A percentile compares a stretch with the other conserved stretches of the same genome.
phyloP scores from a whole-genome alignment of 1,140 invertebrate species.

The Grapholita molesta region DNA sequence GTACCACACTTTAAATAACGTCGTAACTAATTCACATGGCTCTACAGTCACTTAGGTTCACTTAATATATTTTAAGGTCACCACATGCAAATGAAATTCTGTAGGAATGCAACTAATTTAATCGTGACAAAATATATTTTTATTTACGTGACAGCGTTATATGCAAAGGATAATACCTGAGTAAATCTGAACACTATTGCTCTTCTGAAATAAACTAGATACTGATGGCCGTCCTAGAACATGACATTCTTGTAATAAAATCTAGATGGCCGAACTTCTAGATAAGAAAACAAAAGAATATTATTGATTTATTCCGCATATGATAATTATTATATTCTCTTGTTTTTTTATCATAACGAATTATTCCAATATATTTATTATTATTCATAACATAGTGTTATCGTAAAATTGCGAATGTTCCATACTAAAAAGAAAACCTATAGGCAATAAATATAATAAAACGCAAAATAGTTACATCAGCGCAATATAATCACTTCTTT shows the following conservation, averaged over 20 bases:
- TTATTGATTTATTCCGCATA: background rate
- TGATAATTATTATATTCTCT: background rate
- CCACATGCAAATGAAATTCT: background rate
- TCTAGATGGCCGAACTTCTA: conserved; percentile 47
- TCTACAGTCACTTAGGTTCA: background rate
- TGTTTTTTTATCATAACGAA: background rate
- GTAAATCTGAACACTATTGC: background rate
- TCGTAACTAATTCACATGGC: background rate
- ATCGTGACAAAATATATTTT: background rate
- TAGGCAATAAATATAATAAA: background rate
- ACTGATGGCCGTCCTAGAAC: background rate
- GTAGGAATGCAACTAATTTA: background rate
- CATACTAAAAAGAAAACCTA: background rate
- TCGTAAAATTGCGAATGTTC: too few relatives aligned
- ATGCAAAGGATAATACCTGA: background rate
- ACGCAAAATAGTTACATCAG: conserved; percentile 45
- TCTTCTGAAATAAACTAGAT: background rate
- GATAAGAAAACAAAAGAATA: conserved; percentile 27
- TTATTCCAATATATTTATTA: background rate
- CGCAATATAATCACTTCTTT: conserved; percentile 74
- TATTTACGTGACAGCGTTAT: background rate
- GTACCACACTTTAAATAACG: conserved; percentile 17
- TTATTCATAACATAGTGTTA: too few relatives aligned
- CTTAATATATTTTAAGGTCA: background rate
- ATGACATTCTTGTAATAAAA: conserved; percentile 30